Base-by-base conservation (phyloP, 2,797 vertebrate species). In the Babyrousa celebensis region DNA sequence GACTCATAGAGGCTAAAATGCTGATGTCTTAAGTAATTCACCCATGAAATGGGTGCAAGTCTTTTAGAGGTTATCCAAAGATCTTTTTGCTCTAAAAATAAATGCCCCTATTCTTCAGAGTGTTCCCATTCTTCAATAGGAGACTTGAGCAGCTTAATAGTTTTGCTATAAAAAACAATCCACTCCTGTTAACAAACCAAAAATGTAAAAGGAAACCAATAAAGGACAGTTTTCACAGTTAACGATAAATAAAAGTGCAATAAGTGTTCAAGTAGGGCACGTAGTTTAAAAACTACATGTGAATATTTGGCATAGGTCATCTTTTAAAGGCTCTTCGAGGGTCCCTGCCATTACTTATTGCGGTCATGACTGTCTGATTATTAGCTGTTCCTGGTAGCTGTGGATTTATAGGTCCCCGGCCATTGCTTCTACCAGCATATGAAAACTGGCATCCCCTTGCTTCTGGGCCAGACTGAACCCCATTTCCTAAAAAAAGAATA, bases 311-410 rank as follows among this genome's bases (percentile, higher is more conserved):
- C 97, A 97, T 96, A 93, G 98, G 98, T 99, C 99, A 99, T 99
- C 99, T 99, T 98, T 99, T 99, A 97, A 98, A 99, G 96, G 99
- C 99, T 98, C 99, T 99, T 95, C 99, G 99, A 89, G 99, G 99
- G 97, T 99, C 99, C 98, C 99, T 99, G 99, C 99, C 99, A 32
- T 99, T 99, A 98, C 99, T 99, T 98, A 99, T 99, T 67, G 98
- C 95, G 98, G 99, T 99, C 96, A 98, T 98, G 52, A 98, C 98
- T 97, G 99, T 99, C 96, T 99, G 99, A 94, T 98, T 94, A 0
- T 98, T 96, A 52, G 98, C 96, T 67, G 99, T 58, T 97, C 96
- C 96, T 96, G 97, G 91, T 3, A 89, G 93, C 14, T 96, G 97
- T 71, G 89, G 93, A 92, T 97, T 98, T 97, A 98, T 77, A 93